Conservation (phyloP, 2,113 vertebrate species). For the Strix uralensis region DNA sequence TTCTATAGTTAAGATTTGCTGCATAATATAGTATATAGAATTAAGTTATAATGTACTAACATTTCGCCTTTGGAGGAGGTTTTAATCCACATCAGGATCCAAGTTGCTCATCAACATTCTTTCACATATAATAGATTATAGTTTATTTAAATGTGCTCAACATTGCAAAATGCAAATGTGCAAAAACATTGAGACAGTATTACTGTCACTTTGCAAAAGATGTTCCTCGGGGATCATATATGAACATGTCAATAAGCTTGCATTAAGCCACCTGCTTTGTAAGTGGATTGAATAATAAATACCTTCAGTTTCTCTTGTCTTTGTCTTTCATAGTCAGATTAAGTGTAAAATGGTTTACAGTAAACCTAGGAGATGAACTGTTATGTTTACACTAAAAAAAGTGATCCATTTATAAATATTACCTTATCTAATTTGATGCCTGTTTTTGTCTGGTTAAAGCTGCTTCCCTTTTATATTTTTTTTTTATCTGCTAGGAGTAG, state of each 20-base stretch:
- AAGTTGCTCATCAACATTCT: slow-evolving; percentile 58
- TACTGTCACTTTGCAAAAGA: slow-evolving; percentile 68
- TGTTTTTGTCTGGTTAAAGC: slow-evolving; percentile 51
- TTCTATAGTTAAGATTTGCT: slow-evolving; percentile 79
- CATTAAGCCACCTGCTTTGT: slow-evolving; percentile 80
- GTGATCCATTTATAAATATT: slow-evolving; percentile 29
- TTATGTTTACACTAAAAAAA: slow-evolving; percentile 51
- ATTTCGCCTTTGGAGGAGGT: slow-evolving; percentile 73
- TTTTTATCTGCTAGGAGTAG: slow-evolving; percentile 8
- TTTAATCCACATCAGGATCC: slow-evolving; percentile 72
- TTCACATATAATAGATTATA: slow-evolving; percentile 61
- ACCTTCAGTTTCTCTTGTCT: slow-evolving; percentile 76
- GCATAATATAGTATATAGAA: slow-evolving; percentile 78
- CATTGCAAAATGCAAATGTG: slow-evolving; percentile 60
- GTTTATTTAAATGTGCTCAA: slow-evolving; percentile 74
- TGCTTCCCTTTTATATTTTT: not conserved
- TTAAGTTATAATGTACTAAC: slow-evolving; percentile 78
- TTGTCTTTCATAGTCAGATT: slow-evolving; percentile 72
- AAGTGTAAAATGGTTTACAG: slow-evolving; percentile 48
- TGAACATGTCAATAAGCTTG: slow-evolving; percentile 76
- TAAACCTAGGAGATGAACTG: slow-evolving; percentile 29
- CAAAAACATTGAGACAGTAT: slow-evolving; percentile 65
- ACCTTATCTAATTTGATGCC: not conserved
- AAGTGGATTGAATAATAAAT: slow-evolving; percentile 79
- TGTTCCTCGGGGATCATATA: slow-evolving; percentile 75